Conservation (phyloP, 2,113 vertebrate genomes). For the Chelonoidis abingdonii region DNA sequence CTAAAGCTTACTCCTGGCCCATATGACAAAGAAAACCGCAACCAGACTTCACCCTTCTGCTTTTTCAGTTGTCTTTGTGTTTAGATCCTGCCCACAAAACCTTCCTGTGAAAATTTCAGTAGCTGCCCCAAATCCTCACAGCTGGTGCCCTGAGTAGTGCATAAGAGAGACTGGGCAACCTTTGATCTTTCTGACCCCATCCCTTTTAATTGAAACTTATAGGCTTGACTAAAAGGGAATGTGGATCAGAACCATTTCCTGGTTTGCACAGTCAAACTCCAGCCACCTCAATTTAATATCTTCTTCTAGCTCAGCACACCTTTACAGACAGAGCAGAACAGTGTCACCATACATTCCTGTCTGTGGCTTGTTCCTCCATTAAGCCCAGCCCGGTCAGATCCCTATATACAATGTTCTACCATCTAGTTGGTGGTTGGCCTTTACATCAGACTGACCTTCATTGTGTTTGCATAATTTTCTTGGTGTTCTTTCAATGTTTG, state of each 20-base stretch:
- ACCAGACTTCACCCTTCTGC: rapidly evolving
- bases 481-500: not conserved
- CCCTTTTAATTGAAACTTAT: not conserved
- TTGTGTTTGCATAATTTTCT: not conserved
- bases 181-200: not conserved
- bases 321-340: not conserved
- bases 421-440: not conserved
- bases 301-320: not conserved
- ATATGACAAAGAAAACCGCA: not conserved
- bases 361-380: not conserved
- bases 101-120: not conserved
- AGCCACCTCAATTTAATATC: not conserved
- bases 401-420: not conserved
- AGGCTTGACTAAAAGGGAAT: not conserved
- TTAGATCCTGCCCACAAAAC: not conserved
- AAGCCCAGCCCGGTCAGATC: not conserved
- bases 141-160: not conserved
- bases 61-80: not conserved
- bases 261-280: not conserved
- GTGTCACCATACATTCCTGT: not conserved
- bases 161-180: not conserved
- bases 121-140: not conserved
- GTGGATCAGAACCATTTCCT: not conserved
- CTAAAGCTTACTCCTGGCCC: not conserved
- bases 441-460: not conserved